Evolutionary conservation across 2,888 invertebrate genomes (phyloP).

Genomic region (Diplazon laetatorius): DNA sequence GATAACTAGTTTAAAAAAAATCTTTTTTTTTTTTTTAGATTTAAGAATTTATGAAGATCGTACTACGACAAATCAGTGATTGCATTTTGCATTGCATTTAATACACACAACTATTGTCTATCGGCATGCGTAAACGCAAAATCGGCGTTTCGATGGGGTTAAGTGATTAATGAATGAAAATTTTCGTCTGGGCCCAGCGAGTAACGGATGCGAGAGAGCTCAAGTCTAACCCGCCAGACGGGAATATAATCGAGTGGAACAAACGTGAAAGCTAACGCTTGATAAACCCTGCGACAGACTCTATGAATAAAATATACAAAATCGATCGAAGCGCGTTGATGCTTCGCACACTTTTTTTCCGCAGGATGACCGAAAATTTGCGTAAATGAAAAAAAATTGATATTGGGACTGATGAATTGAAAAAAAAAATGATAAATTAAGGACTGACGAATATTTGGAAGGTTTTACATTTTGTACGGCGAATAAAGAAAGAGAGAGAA

Average conservation of each 20-base stretch:
- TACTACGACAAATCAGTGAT: conserved; percentile 30
- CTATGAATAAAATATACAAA: conserved; percentile 64
- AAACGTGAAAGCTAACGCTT: conserved; percentile 59
- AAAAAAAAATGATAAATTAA: conserved; percentile 1
- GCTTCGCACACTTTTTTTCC: conserved; percentile 19
- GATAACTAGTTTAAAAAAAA: too few relatives aligned
- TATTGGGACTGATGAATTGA: neutral
- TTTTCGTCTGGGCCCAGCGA: conserved; percentile 53
- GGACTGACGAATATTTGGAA: neutral
- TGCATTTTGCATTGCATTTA: conserved; percentile 19
- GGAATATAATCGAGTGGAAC: conserved; percentile 63
- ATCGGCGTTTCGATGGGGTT: conserved; percentile 19
- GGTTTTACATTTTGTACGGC: conserved; percentile 9
- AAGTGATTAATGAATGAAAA: conserved; percentile 63
- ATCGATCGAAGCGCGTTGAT: conserved; percentile 50
- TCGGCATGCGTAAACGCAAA: conserved; percentile 17
- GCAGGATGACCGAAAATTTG: neutral
- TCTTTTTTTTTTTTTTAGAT: conserved; percentile 19
- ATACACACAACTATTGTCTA: conserved; percentile 26
- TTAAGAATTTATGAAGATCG: conserved; percentile 18
- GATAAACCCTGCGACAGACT: conserved; percentile 58
- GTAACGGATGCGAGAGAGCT: conserved; percentile 12
- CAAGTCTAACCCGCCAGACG: conserved; percentile 38
- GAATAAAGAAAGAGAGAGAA: neutral
- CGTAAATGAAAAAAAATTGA: conserved; percentile 3